phyloP scores from a whole-genome alignment of 2,113 vertebrate species.

The Petaurus breviceps region DNA sequence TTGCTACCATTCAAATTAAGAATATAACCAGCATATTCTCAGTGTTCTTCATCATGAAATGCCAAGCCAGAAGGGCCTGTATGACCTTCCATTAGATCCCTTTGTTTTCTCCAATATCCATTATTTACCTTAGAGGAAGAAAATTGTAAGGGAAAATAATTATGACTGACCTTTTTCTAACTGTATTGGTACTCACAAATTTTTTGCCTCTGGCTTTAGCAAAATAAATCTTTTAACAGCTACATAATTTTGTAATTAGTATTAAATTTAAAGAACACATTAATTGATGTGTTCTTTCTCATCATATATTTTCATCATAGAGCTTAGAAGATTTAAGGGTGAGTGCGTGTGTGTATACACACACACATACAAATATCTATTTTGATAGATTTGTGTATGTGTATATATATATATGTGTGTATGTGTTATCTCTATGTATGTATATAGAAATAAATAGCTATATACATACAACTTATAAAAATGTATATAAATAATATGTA shows the following conservation, averaged over 20 bases:
- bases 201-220: slow-evolving; percentile 43
- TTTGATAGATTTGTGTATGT: too few relatives aligned
- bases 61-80: slow-evolving; percentile 31
- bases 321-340: slow-evolving; percentile 30
- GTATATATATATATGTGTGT: too few relatives aligned
- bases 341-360: background rate
- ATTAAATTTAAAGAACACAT: slow-evolving; percentile 50
- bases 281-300: slow-evolving; percentile 16
- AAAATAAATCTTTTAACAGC: slow-evolving; percentile 43
- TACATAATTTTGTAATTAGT: slow-evolving; percentile 51
- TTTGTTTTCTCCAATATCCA: background rate
- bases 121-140: background rate
- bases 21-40: slow-evolving; percentile 25
- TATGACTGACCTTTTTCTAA: slow-evolving; percentile 66
- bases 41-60: background rate
- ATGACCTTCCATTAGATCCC: slow-evolving; percentile 15
- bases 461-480: too few relatives aligned
- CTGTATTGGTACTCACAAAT: slow-evolving; percentile 54
- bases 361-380: background rate
- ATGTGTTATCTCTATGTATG: too few relatives aligned
- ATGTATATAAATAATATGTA: too few relatives aligned
- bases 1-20: slow-evolving; percentile 43
- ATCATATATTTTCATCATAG: slow-evolving; percentile 23
- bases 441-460: too few relatives aligned
- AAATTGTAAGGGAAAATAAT: slow-evolving; percentile 63